Percentiles rank a stretch among this genome's conserved stretches.
Conservation (phyloP, 2,113 vertebrate genomes). For the Leucoraja erinaceus region DNA sequence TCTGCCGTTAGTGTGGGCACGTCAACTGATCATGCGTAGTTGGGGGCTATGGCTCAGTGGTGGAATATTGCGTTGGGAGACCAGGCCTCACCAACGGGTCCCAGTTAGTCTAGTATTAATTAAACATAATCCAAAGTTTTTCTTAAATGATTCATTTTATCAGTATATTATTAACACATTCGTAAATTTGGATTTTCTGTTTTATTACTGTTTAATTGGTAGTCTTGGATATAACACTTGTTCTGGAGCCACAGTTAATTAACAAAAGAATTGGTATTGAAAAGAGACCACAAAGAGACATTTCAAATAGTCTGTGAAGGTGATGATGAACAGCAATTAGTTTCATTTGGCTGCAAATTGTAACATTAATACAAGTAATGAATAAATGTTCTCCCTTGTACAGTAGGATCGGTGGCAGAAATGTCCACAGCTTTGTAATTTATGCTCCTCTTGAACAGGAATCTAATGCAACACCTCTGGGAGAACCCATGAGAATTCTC, state of each 20-base stretch:
- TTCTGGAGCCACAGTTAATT: conserved; percentile 7
- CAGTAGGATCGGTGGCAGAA: not conserved
- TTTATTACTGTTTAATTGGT: not conserved
- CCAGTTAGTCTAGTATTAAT: not conserved
- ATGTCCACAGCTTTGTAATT: not conserved
- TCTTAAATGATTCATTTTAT: not conserved
- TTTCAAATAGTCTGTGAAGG: not conserved
- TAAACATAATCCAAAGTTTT: not conserved
- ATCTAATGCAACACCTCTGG: not conserved
- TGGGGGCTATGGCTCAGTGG: too few relatives aligned
- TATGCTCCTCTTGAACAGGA: not conserved
- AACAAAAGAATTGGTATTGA: not conserved
- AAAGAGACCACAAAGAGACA: not conserved
- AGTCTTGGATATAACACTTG: not conserved
- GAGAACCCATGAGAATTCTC: not conserved
- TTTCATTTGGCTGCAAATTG: not conserved
- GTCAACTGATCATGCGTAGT: too few relatives aligned
- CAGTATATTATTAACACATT: not conserved
- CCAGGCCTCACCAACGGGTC: too few relatives aligned
- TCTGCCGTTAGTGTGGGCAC: too few relatives aligned
- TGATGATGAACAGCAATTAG: not conserved
- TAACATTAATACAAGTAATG: not conserved
- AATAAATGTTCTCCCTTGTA: not conserved
- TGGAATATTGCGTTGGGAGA: too few relatives aligned
- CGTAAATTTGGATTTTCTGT: conserved; percentile 7